These are phyloP conservation scores for Thysanoteuthis rhombus DNA, from an alignment of 2,888 invertebrate genomes.

Conservation along the genomic window DNA sequence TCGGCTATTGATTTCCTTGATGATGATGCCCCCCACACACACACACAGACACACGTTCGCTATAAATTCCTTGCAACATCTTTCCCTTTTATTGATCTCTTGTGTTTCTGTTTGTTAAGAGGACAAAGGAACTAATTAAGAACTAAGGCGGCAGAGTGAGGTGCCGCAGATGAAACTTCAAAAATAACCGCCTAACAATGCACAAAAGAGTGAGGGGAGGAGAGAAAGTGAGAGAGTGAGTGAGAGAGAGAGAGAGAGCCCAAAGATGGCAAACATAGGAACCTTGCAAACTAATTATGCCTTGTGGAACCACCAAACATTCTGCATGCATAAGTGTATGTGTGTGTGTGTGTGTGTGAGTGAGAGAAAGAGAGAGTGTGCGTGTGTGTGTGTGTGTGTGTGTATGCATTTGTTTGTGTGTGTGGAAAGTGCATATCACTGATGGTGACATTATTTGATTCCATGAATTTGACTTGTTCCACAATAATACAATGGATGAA, in stretches of 20 bases:
- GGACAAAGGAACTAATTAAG: slow-evolving; percentile 12
- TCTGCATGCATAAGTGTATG: background rate
- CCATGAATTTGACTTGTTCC: background rate
- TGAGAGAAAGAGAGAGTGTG: background rate
- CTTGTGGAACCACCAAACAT: slow-evolving; percentile 12
- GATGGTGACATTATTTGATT: background rate
- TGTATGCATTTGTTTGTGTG: background rate
- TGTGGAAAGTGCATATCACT: background rate
- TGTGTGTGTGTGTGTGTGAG: background rate
- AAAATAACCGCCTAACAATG: background rate
- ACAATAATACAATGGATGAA: background rate
- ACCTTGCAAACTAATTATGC: slow-evolving; percentile 12
- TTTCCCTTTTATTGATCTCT: background rate
- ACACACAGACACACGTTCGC: background rate
- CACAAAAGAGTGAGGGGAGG: background rate
- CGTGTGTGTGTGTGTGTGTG: too few relatives aligned
- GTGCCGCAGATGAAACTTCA: slow-evolving; percentile 12
- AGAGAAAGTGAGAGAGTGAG: background rate
- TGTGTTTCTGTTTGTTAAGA: background rate
- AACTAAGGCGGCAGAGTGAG: slow-evolving; percentile 12
- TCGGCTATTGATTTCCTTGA: background rate
- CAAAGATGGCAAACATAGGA: background rate
- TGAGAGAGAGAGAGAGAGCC: background rate
- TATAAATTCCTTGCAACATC: slow-evolving; percentile 12
- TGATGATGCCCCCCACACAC: background rate